These are phyloP conservation scores for Florisuga fusca DNA, from an alignment of 2,797 vertebrate genomes.

Conservation along the genomic window DNA sequence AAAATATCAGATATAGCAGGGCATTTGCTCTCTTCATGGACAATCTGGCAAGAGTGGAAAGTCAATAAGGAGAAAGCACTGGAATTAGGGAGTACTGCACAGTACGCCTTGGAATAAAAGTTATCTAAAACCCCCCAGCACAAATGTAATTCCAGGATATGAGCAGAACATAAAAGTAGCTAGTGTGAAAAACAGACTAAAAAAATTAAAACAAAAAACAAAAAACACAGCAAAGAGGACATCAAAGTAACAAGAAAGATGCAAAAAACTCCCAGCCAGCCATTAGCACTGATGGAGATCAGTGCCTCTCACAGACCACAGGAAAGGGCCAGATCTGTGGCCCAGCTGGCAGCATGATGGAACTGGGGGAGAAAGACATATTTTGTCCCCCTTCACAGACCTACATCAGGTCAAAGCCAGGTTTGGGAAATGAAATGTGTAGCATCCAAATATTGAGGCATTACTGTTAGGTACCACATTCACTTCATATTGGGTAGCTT, in stretches of 20 bases:
- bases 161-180: not conserved
- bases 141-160: not conserved
- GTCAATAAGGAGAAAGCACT: not conserved
- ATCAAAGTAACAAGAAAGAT: not conserved
- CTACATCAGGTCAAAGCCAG: not conserved
- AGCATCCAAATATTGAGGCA: not conserved
- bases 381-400: not conserved
- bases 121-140: not conserved
- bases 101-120: not conserved
- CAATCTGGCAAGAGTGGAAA: not conserved
- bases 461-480: not conserved
- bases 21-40: not conserved
- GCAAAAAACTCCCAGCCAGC: not conserved
- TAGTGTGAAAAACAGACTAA: not conserved
- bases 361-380: rapidly evolving
- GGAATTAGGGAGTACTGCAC: not conserved
- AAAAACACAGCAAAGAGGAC: not conserved
- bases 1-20: not conserved
- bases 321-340: not conserved
- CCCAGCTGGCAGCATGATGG: not conserved
- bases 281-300: rapidly evolving
- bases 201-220: not conserved
- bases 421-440: not conserved
- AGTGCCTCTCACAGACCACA: not conserved
- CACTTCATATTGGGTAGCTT: not conserved